Evolutionary conservation across 2,888 invertebrate genomes (phyloP).

Genomic region (Volucella zonaria): DNA sequence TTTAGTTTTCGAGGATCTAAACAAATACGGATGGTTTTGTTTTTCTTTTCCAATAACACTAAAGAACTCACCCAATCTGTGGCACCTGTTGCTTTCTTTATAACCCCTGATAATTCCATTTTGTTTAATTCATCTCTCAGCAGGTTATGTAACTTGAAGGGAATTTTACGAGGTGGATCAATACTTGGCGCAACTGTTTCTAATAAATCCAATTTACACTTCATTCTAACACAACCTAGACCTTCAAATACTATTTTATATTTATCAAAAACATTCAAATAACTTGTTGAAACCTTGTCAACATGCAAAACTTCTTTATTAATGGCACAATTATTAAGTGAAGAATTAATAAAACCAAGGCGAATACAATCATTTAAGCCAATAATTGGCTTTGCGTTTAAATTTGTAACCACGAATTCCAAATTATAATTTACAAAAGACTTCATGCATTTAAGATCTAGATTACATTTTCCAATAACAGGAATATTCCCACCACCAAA

Average conservation of each 20-base stretch:
- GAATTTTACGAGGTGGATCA: constrained; percentile 19
- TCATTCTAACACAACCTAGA: constrained; percentile 9
- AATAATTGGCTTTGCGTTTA: constrained; percentile 8
- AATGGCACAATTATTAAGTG: not conserved
- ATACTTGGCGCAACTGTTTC: constrained; percentile 4
- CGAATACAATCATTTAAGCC: constrained; percentile 3
- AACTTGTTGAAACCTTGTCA: not conserved
- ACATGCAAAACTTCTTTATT: not conserved
- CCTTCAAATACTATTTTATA: constrained; percentile 18
- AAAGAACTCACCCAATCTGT: constrained; percentile 70
- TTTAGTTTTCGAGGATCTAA: constrained; percentile 69
- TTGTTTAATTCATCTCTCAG: constrained; percentile 12
- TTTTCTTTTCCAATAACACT: constrained; percentile 59
- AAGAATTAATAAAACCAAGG: not conserved
- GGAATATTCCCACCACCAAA: too few species aligned
- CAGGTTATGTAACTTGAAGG: constrained; percentile 19
- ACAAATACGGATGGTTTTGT: constrained; percentile 57
- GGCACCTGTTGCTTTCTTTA: constrained; percentile 53
- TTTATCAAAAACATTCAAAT: not conserved
- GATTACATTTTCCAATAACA: too few species aligned
- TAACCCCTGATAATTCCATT: constrained; percentile 22
- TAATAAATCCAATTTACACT: not conserved
- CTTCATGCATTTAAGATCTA: too few species aligned
- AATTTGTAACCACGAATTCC: constrained; percentile 11
- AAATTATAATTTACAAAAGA: not conserved